A percentile compares a stretch with the other conserved stretches of the same genome.
Evolutionary conservation across 2,113 vertebrate genomes (phyloP).

Genomic region (Lophotis ruficrista): DNA sequence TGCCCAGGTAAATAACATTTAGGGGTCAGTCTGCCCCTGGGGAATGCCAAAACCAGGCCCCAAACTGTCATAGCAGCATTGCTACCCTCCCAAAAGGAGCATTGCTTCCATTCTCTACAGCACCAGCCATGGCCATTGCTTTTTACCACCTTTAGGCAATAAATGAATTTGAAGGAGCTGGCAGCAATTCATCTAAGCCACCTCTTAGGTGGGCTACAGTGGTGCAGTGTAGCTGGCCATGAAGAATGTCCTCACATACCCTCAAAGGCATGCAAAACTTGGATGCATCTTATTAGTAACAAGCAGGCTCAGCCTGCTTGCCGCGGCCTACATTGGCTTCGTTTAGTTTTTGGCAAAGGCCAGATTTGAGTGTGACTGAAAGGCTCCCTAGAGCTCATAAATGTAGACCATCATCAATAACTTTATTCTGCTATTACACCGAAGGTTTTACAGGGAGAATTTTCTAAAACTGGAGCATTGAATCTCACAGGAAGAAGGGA

Average conservation of each 20-base stretch:
- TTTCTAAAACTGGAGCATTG: neutral
- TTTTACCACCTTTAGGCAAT: neutral
- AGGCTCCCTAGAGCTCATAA: neutral
- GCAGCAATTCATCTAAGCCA: neutral
- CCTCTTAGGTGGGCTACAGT: neutral
- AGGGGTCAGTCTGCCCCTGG: neutral
- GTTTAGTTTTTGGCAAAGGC: neutral
- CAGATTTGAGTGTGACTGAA: neutral
- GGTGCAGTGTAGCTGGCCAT: neutral
- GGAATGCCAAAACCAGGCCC: neutral
- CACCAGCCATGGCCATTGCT: neutral
- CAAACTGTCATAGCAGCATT: neutral
- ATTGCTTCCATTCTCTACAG: neutral
- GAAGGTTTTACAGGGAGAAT: neutral
- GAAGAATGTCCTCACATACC: neutral
- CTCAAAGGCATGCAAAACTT: neutral
- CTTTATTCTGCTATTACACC: neutral
- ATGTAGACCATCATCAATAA: neutral
- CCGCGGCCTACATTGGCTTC: neutral
- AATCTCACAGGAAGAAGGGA: neutral
- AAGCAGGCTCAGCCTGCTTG: neutral
- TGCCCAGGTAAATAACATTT: neutral
- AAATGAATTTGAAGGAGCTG: neutral
- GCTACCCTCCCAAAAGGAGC: neutral
- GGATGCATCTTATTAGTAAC: neutral